Evolutionary conservation across 1,140 invertebrate genomes (phyloP).

Genomic region (Lepidurus apus): DNA sequence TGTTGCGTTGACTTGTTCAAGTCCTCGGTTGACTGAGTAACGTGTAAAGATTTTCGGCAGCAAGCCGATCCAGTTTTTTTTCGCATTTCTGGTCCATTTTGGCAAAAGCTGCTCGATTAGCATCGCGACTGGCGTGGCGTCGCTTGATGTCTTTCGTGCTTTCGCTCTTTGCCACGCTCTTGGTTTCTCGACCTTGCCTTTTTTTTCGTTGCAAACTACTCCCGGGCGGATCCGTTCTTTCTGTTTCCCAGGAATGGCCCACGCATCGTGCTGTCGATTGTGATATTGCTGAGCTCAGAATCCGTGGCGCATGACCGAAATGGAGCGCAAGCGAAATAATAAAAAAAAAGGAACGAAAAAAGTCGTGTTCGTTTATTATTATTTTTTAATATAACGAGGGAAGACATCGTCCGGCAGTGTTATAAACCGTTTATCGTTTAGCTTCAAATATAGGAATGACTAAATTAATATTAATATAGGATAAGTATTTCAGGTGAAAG

Average conservation of each 20-base stretch:
- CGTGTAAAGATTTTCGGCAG: not conserved
- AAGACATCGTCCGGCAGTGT: no score
- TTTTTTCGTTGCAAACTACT: not conserved
- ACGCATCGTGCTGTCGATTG: not conserved
- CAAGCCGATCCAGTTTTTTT: not conserved
- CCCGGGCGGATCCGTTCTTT: not conserved
- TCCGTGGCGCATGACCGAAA: not conserved
- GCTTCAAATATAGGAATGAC: no score
- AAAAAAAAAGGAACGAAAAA: not conserved
- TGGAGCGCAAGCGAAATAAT: not conserved
- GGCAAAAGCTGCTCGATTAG: not conserved
- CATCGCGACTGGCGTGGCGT: not conserved
- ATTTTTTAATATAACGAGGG: no score
- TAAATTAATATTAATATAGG: no score
- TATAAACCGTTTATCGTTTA: no score
- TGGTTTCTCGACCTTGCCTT: not conserved
- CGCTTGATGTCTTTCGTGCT: not conserved
- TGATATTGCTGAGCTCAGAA: not conserved
- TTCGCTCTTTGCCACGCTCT: constrained; percentile 9
- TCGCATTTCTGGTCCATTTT: not conserved
- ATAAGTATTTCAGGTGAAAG: no score
- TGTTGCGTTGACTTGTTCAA: no score
- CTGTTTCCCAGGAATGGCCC: not conserved
- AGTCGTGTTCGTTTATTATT: no score
- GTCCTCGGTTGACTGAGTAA: no score